Evolutionary conservation across 2,113 vertebrate genomes (phyloP), one percentile per base, ranked within the genome.

Genomic region (Peromyscus polionotus): DNA sequence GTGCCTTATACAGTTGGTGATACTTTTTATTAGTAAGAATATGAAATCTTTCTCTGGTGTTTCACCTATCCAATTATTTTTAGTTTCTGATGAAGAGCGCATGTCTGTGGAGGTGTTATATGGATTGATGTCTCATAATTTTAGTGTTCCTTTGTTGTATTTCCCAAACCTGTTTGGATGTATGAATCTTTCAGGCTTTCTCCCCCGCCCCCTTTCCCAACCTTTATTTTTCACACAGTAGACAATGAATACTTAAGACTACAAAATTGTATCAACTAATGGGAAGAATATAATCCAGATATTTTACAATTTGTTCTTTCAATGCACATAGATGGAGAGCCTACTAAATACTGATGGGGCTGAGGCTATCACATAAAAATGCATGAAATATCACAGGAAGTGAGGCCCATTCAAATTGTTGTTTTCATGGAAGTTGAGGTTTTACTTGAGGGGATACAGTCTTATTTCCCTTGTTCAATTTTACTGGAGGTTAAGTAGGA

Each of bases 401-500:
- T 26, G 5, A n/a, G 0, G 31, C 1, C 1, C 8, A 26, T 36
- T 63, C n/a, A 75, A 51, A 14, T 59, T 83, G 19, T 9, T 42
- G 7, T 39, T 54, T 85, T 77, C 39, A 31, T 1, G 54, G 8
- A 68, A 51, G 5, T 4, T 91, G 7, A n/a, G 17, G 16, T 13
- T 63, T 85, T 79, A 51, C 7, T 9, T 73, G 5, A 17, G 28
- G 17, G n/a, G 19, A 87, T 12, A 90, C 31, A 72, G 8, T 67
- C 31, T 81, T 77, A 28, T 16, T 33, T 51, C 45, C 22, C 24
- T 68, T 4, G 73, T 0, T 83, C 45, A 72, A 3, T 67, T 93
- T 68, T 81, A 22, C 63, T 81, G 19, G 81, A 96, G 24, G 31
- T 87, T 93, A 79, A 76, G 73, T 76, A 33, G 26, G 59, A 88